Percentiles rank a stretch among this genome's conserved stretches.
Conservation (phyloP, 30 jellyfish, hydroid and myxozoan species). For the Turritopsis dohrnii region DNA sequence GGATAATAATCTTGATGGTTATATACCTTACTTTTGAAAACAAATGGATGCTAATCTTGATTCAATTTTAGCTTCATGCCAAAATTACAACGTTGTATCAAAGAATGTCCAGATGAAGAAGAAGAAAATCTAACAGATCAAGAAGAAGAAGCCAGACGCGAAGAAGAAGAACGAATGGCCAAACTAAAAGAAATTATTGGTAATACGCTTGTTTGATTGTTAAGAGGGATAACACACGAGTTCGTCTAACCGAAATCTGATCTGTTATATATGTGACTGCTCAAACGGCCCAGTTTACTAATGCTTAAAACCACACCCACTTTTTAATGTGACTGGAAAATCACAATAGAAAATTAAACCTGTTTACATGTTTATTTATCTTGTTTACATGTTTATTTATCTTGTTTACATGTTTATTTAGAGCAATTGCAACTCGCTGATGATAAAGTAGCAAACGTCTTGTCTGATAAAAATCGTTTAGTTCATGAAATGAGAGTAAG, state of each 20-base stretch:
- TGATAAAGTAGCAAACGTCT: conserved; percentile 30
- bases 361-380: not conserved
- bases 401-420: conserved; percentile 19
- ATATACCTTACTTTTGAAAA: not conserved
- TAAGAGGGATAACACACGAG: no score
- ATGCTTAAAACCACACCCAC: no score
- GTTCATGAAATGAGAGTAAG: conserved; percentile 83
- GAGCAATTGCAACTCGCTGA: conserved; percentile 61
- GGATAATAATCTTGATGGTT: not conserved
- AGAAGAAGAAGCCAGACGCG: conserved; percentile 81
- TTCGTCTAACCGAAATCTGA: no score
- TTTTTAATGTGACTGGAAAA: no score
- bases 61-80: conserved; percentile 55
- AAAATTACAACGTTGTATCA: conserved; percentile 37
- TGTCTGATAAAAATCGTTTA: conserved; percentile 58
- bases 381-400: not conserved
- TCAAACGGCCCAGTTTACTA: no score
- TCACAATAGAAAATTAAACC: not conserved
- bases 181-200: conserved; percentile 71
- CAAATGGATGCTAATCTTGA: not conserved
- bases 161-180: conserved; percentile 59
- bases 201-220: conserved; percentile 1
- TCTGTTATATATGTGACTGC: no score
- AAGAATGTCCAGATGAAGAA: conserved; percentile 68
- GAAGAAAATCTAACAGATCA: conserved; percentile 60